Conservation (phyloP, 2,888 invertebrate genomes). For the Harpagoxenus sublaevis region DNA sequence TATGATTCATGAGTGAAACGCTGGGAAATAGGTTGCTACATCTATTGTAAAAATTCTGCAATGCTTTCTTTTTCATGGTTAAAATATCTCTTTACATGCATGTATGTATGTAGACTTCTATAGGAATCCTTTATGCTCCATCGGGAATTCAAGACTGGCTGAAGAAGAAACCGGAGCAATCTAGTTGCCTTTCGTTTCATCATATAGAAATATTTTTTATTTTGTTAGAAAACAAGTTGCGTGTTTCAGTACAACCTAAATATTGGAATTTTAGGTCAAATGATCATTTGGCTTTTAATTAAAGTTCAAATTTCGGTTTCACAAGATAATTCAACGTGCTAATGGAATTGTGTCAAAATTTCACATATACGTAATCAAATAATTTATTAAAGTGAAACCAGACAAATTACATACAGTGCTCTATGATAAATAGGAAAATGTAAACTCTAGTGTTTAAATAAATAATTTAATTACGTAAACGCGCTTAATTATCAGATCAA, state of each 20-base stretch:
- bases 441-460: neutral
- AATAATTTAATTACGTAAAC: neutral
- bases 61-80: neutral
- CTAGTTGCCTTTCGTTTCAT: neutral
- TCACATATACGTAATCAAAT: neutral
- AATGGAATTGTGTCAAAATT: neutral
- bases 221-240: neutral
- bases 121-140: neutral
- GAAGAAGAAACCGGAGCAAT: neutral
- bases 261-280: conserved; percentile 14
- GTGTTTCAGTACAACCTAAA: neutral
- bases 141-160: conserved; percentile 5
- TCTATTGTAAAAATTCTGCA: neutral
- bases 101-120: neutral
- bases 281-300: neutral
- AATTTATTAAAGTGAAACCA: neutral
- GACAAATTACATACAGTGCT: neutral
- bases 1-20: neutral
- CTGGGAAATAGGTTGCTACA: neutral
- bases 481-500: neutral
- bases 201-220: neutral
- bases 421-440: neutral
- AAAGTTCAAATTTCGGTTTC: neutral
- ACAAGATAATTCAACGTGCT: neutral
- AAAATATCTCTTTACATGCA: neutral